Evolutionary conservation across 2,797 vertebrate genomes (phyloP).

Genomic region (Diplodus puntazzo): DNA sequence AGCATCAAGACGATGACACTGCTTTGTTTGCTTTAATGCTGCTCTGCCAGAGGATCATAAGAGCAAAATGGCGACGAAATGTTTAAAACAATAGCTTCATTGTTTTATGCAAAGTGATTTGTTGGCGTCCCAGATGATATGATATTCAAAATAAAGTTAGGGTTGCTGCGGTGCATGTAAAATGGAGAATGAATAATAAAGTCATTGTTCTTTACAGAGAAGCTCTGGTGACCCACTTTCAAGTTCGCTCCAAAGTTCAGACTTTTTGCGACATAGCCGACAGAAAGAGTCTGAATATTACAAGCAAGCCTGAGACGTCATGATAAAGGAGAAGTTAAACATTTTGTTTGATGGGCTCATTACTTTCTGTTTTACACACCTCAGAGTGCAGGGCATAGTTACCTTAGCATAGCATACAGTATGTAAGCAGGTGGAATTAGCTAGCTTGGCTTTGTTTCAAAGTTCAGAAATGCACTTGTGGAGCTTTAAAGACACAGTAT

Average conservation of each 20-base stretch:
- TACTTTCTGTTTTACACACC: neutral
- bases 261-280: neutral
- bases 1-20: slow-evolving; percentile 35
- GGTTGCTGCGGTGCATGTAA: neutral
- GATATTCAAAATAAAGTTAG: slow-evolving; percentile 3
- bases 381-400: neutral
- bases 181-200: neutral
- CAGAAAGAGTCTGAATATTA: neutral
- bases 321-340: neutral
- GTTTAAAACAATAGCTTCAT: slow-evolving; percentile 8
- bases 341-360: neutral
- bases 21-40: slow-evolving; percentile 22
- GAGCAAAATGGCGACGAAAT: slow-evolving; percentile 7
- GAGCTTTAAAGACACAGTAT: too few species aligned
- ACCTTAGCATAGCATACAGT: slow-evolving; percentile 8
- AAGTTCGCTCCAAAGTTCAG: neutral
- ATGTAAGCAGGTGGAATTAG: neutral
- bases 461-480: too few species aligned
- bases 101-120: slow-evolving; percentile 2
- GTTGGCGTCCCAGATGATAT: neutral
- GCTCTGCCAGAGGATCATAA: slow-evolving; percentile 23
- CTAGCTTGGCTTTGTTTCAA: too few species aligned
- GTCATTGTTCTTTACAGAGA: neutral
- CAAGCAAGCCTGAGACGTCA: neutral
- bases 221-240: neutral